phyloP scores from a whole-genome alignment of 2,888 invertebrate species.

The Andrena fulva region DNA sequence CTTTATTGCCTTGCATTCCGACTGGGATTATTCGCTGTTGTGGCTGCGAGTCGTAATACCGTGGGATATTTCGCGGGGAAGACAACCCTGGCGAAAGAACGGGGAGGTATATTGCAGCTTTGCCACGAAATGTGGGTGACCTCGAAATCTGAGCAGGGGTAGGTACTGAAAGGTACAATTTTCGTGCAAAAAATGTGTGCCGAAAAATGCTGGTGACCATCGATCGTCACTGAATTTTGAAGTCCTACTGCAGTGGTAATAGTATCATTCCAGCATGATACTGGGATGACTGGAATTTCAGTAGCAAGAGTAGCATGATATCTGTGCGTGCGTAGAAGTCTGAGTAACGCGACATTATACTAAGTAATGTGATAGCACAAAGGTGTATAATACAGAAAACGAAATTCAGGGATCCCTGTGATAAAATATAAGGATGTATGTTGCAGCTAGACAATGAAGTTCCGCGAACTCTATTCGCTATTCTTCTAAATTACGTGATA shows the following conservation, averaged over 20 bases:
- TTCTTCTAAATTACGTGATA: too few relatives aligned
- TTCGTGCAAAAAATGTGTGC: too few relatives aligned
- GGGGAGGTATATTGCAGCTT: background rate
- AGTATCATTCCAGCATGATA: background rate
- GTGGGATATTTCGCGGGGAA: constrained; percentile 7
- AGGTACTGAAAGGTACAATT: too few relatives aligned
- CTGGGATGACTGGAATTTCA: background rate
- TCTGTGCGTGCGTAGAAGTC: background rate
- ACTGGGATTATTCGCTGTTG: background rate
- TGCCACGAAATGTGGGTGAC: background rate
- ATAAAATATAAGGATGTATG: too few relatives aligned
- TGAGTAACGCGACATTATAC: background rate
- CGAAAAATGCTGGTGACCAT: too few relatives aligned
- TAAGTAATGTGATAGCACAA: background rate
- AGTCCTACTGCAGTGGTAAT: too few relatives aligned
- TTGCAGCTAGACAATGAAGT: too few relatives aligned
- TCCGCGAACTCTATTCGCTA: too few relatives aligned
- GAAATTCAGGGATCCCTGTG: background rate
- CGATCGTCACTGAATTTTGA: too few relatives aligned
- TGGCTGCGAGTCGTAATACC: background rate
- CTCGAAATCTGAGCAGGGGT: background rate
- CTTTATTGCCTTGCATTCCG: constrained; percentile 1
- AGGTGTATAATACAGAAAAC: background rate
- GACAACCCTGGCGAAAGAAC: background rate
- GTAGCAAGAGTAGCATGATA: background rate